Evolutionary conservation across 2,888 invertebrate species (phyloP).

Genomic region (Sarcophaga caerulescens): DNA sequence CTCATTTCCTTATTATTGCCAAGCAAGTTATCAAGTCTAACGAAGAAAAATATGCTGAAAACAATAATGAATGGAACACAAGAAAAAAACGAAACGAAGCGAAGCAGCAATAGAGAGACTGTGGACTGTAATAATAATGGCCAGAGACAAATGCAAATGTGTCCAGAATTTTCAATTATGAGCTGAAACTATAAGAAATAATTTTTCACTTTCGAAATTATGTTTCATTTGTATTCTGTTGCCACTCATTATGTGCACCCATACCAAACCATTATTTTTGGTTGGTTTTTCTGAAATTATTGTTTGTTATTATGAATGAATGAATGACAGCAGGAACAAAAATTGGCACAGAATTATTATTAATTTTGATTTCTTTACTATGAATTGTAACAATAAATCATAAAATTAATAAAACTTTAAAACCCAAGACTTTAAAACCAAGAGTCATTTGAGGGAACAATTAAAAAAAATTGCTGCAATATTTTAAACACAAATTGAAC

Average conservation of each 20-base stretch:
- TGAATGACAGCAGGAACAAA: neutral
- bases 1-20: conserved; percentile 19
- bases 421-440: no score
- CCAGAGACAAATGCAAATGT: conserved; percentile 66
- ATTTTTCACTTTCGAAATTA: conserved; percentile 64
- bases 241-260: neutral
- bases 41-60: neutral
- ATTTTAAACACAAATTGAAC: no score
- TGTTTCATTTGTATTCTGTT: conserved; percentile 15
- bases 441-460: no score
- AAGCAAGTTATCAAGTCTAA: conserved; percentile 35
- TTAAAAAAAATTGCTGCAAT: no score
- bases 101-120: neutral
- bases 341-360: neutral
- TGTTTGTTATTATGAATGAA: neutral
- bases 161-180: conserved; percentile 69
- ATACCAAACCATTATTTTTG: neutral
- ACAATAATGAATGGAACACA: neutral
- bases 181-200: conserved; percentile 60
- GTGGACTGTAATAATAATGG: conserved; percentile 19
- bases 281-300: neutral
- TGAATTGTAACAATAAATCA: no score
- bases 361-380: neutral
- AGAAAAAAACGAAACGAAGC: neutral
- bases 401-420: no score